Evolutionary conservation across 1,140 invertebrate genomes (phyloP).

Genomic region (Brachionus manjavacas): DNA sequence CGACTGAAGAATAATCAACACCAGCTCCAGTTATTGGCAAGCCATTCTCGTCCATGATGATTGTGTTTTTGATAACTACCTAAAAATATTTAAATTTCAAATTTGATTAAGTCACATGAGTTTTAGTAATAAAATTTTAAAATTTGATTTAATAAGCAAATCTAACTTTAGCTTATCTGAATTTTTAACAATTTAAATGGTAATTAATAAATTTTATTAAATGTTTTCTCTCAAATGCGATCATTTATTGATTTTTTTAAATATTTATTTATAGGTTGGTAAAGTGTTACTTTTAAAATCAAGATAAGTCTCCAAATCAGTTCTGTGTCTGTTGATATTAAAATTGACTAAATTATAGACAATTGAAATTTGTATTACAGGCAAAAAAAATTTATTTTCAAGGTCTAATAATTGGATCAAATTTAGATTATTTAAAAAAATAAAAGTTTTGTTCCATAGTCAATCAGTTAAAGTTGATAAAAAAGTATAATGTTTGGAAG

Average conservation of each 20-base stretch:
- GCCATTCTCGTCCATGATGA: constrained; percentile 38
- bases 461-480: neutral
- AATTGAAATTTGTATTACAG: neutral
- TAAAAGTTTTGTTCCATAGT: no score
- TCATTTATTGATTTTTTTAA: no score
- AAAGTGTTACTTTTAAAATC: neutral
- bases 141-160: neutral
- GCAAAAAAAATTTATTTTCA: neutral
- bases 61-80: neutral
- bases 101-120: constrained; percentile 14
- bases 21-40: constrained; percentile 40
- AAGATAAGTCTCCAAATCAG: neutral
- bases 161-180: neutral
- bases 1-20: constrained; percentile 37
- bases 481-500: neutral
- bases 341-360: neutral
- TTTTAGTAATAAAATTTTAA: neutral
- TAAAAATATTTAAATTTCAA: neutral
- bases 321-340: neutral
- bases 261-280: no score
- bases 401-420: neutral
- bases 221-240: no score
- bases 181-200: neutral
- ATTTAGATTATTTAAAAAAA: neutral
- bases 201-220: no score